Conservation (phyloP, 2,797 vertebrate species). For the Sebastes ruberrimus region DNA sequence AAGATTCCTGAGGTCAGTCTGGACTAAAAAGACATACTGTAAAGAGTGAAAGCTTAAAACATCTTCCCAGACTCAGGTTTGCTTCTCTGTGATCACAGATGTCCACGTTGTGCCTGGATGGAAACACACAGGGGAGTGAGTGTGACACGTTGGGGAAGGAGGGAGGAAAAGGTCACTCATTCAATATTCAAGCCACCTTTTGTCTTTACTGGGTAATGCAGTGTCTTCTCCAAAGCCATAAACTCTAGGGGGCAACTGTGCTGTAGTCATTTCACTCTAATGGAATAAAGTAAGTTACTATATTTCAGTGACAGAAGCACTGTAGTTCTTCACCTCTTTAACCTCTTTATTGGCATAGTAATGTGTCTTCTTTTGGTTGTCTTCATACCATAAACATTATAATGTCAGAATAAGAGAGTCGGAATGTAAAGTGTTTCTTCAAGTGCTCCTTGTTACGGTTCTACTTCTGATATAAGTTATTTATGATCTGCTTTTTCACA, state of each 20-base stretch:
- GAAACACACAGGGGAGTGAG: not conserved
- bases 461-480: not conserved
- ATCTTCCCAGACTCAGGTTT: not conserved
- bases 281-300: not conserved
- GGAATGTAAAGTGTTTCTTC: not conserved
- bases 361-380: not conserved
- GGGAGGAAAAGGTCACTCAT: slow-evolving; percentile 31
- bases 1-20: not conserved
- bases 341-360: not conserved
- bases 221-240: slow-evolving; percentile 1
- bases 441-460: too few relatives aligned
- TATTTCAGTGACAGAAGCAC: not conserved
- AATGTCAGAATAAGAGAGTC: not conserved
- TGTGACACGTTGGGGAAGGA: not conserved
- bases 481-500: not conserved
- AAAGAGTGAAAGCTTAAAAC: not conserved
- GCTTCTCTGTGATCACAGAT: not conserved
- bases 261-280: not conserved
- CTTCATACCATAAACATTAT: not conserved
- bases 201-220: not conserved
- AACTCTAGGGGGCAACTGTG: not conserved
- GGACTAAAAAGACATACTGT: not conserved
- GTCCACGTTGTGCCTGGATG: not conserved
- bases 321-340: not conserved
- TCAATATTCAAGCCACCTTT: slow-evolving; percentile 22